phyloP scores from a whole-genome alignment of 2,797 vertebrate species.

The Gastrophryne carolinensis region DNA sequence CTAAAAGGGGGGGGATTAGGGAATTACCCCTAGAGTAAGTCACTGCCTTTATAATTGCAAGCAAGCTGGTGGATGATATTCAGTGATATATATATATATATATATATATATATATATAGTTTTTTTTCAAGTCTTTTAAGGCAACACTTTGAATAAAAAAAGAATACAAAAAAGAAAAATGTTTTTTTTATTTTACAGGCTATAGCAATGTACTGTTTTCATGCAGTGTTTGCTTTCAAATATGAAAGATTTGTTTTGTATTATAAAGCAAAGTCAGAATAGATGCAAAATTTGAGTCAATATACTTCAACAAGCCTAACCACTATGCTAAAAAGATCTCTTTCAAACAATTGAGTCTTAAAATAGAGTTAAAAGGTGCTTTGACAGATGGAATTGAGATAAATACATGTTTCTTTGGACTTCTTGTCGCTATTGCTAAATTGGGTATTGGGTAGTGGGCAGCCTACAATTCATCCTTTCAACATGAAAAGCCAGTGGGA shows the following conservation, averaged over 20 bases:
- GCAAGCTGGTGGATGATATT: no score
- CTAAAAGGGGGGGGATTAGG: no score
- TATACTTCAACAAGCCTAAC: slow-evolving; percentile 23
- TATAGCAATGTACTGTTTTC: background rate
- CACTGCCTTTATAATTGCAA: no score
- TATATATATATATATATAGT: no score
- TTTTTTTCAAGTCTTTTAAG: no score
- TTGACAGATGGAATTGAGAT: slow-evolving; percentile 41
- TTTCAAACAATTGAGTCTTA: slow-evolving; percentile 26
- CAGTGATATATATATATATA: no score
- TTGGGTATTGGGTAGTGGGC: slow-evolving; percentile 34
- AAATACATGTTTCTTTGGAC: slow-evolving; percentile 35
- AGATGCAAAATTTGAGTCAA: slow-evolving; percentile 22
- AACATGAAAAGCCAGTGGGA: slow-evolving; percentile 22
- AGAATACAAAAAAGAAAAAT: no score
- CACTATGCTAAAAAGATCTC: slow-evolving; percentile 34
- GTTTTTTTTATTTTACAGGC: background rate
- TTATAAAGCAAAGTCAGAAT: slow-evolving; percentile 7
- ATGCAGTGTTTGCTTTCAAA: background rate
- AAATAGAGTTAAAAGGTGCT: slow-evolving; percentile 41
- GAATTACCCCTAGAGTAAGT: no score
- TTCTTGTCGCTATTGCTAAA: slow-evolving; percentile 18
- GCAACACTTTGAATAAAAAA: no score
- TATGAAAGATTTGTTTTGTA: slow-evolving; percentile 17
- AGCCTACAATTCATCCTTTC: slow-evolving; percentile 24